These are phyloP conservation scores for Galerucella nymphaeae DNA, from an alignment of 2,888 invertebrate genomes.

Conservation along the genomic window DNA sequence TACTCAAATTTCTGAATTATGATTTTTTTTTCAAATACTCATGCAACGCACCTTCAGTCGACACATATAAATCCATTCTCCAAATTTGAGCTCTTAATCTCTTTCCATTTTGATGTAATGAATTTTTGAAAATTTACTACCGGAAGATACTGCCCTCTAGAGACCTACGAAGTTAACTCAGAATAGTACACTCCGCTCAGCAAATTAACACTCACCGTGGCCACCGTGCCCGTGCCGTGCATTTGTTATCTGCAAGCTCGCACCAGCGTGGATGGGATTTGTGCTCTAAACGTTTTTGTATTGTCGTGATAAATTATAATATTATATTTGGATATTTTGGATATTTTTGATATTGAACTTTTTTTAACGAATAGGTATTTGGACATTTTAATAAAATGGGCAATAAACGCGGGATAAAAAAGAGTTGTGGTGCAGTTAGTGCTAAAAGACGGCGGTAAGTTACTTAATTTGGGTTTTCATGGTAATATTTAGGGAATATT, in stretches of 20 bases:
- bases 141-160: neutral
- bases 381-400: conserved; percentile 2
- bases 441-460: neutral
- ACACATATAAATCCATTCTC: neutral
- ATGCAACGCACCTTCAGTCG: neutral
- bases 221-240: no score
- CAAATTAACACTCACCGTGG: neutral
- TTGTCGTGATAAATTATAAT: neutral
- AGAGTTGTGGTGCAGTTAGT: neutral
- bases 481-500: neutral
- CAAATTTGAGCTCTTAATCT: neutral
- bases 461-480: neutral
- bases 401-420: neutral
- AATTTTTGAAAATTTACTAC: neutral
- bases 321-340: neutral
- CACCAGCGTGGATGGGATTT: neutral
- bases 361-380: neutral
- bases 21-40: neutral
- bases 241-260: neutral
- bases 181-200: neutral
- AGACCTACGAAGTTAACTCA: neutral
- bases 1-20: neutral
- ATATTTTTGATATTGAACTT: neutral
- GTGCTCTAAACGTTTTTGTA: neutral
- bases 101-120: neutral